Evolutionary conservation across 2,113 vertebrate species (phyloP).

Genomic region (Oryzias celebensis): DNA sequence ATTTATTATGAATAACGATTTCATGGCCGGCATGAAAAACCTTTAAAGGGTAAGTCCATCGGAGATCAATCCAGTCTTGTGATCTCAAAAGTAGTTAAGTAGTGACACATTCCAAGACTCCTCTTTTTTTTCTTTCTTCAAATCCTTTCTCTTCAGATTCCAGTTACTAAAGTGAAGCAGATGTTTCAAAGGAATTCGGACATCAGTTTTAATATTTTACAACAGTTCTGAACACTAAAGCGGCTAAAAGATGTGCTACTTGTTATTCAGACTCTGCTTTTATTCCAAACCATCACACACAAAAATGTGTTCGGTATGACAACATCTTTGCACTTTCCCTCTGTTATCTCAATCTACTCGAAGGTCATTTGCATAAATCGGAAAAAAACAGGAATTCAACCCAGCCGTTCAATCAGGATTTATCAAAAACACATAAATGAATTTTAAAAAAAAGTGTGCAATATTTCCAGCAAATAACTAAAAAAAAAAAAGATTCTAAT

Average conservation of each 20-base stretch:
- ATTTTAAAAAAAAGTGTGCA: too few species aligned
- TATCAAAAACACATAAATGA: too few species aligned
- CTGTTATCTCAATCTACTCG: too few species aligned
- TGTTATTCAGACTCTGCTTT: not conserved
- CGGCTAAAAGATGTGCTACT: not conserved
- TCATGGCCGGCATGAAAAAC: conserved; percentile 21
- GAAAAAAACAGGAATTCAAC: too few species aligned
- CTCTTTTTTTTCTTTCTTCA: not conserved
- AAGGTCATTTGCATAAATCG: too few species aligned
- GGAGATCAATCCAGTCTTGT: conserved; percentile 1
- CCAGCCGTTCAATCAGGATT: too few species aligned
- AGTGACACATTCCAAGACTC: conserved; percentile 15
- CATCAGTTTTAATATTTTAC: conserved; percentile 9
- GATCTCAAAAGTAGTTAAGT: conserved; percentile 8
- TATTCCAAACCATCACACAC: not conserved
- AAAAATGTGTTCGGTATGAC: not conserved
- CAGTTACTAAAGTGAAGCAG: conserved; percentile 13
- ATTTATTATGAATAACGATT: conserved; percentile 19
- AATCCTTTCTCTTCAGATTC: conserved; percentile 7
- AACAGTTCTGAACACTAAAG: too few species aligned
- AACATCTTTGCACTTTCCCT: too few species aligned
- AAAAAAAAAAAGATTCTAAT: too few species aligned
- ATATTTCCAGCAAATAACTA: too few species aligned
- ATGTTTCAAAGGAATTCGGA: conserved; percentile 14
- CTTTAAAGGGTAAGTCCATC: conserved; percentile 14